Percentiles rank a stretch among this genome's conserved stretches.
phyloP scores from a whole-genome alignment of 2,888 invertebrate species.

The Scaptomyza cyrtandrae region DNA sequence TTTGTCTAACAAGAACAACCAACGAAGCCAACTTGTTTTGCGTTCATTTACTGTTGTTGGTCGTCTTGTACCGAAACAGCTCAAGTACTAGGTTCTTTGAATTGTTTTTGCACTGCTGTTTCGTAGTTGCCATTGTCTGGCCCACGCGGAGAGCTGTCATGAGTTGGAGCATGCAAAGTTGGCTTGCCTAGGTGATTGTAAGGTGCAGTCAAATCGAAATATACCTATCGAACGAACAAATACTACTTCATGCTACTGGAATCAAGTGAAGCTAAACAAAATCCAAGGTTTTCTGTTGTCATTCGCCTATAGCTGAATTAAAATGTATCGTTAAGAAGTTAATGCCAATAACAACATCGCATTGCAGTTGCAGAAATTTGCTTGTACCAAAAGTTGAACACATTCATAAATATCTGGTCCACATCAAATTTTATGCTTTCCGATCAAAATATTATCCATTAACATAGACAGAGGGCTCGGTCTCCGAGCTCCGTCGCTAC shows the following conservation, averaged over 20 bases:
- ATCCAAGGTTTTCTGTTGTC: constrained; percentile 39
- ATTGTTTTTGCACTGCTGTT: constrained; percentile 28
- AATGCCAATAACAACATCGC: not conserved
- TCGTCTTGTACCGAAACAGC: constrained; percentile 46
- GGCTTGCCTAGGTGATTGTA: constrained; percentile 36
- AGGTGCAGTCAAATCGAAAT: constrained; percentile 28
- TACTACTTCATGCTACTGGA: too few relatives aligned
- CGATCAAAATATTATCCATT: too few relatives aligned
- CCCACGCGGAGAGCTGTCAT: constrained; percentile 61
- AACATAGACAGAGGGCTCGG: too few relatives aligned
- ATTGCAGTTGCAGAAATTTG: not conserved
- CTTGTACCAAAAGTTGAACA: not conserved
- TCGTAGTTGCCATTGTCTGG: constrained; percentile 20
- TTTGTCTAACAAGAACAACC: constrained; percentile 75
- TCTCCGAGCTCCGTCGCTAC: too few relatives aligned
- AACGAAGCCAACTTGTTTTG: constrained; percentile 53
- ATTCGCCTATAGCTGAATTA: too few relatives aligned
- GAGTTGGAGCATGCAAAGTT: constrained; percentile 29
- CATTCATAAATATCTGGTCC: not conserved
- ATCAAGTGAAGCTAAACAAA: constrained; percentile 5
- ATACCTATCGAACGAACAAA: too few relatives aligned
- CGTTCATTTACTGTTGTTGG: constrained; percentile 37
- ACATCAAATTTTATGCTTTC: too few relatives aligned
- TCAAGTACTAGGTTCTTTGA: constrained; percentile 47
- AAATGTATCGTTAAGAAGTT: not conserved